A percentile compares a stretch with the other conserved stretches of the same genome.
Conservation (phyloP, 2,113 vertebrate species). For the Serilophus lunatus region DNA sequence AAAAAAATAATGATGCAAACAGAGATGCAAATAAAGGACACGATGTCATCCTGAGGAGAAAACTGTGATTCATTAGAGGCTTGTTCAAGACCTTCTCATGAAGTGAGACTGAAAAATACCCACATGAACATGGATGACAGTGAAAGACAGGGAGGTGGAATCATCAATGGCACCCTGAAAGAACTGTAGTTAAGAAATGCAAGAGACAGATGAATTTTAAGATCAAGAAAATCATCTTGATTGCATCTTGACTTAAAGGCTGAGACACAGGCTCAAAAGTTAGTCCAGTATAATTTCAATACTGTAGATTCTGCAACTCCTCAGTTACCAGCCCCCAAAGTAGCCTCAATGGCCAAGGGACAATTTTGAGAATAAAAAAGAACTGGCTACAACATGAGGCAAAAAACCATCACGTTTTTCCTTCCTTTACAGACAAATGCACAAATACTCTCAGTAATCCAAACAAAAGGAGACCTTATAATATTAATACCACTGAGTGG, state of each 20-base stretch:
- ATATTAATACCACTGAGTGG: neutral
- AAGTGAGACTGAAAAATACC: conserved; percentile 2
- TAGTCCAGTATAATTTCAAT: neutral
- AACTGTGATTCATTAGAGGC: conserved; percentile 54
- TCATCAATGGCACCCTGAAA: neutral
- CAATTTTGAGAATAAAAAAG: neutral
- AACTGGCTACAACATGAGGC: neutral
- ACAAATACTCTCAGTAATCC: neutral
- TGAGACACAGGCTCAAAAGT: neutral
- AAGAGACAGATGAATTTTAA: neutral
- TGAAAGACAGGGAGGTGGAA: neutral
- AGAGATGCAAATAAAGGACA: conserved; percentile 37
- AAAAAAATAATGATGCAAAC: neutral
- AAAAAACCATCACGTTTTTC: fast-evolving
- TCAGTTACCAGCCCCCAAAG: neutral
- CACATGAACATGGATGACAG: fast-evolving
- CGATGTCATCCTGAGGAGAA: conserved; percentile 10
- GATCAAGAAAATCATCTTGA: neutral
- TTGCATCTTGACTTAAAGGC: neutral
- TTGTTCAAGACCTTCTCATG: neutral
- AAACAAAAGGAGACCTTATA: neutral
- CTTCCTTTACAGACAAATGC: neutral
- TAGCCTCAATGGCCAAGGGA: neutral
- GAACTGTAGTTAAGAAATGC: neutral
- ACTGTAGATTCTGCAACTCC: fast-evolving